Conservation (phyloP, 1,140 invertebrate species). For the Orchestia grillus region DNA sequence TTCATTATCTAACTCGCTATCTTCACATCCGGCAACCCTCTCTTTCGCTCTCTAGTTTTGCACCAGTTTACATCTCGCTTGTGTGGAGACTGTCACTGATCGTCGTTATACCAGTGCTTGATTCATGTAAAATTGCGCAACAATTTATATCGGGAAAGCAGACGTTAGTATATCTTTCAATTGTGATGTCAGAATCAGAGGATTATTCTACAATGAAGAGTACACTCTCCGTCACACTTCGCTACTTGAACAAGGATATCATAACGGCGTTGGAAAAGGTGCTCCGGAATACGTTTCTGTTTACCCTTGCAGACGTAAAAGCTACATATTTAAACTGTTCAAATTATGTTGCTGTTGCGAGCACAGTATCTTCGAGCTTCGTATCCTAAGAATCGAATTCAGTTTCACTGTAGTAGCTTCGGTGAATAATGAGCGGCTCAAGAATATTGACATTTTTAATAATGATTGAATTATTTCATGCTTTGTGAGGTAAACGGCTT, state of each 20-base stretch:
- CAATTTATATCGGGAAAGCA: neutral
- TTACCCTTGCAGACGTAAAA: neutral
- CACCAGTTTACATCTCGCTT: neutral
- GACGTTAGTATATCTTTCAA: neutral
- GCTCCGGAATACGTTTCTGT: neutral
- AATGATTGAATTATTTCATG: too few species aligned
- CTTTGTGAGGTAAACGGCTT: too few species aligned
- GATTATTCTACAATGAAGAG: neutral
- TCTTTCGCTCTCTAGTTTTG: neutral
- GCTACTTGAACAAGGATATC: slow-evolving; percentile 19
- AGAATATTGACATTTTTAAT: too few species aligned
- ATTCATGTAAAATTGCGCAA: neutral
- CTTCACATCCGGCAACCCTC: neutral
- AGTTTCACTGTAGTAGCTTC: too few species aligned
- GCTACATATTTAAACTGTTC: too few species aligned
- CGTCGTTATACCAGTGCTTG: neutral
- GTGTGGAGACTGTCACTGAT: neutral
- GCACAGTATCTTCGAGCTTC: too few species aligned
- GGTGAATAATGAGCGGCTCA: too few species aligned
- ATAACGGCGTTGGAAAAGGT: slow-evolving; percentile 27
- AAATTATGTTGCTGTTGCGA: too few species aligned
- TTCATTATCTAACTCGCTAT: neutral
- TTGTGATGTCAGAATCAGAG: neutral
- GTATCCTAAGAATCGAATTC: too few species aligned
- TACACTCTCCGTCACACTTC: slow-evolving; percentile 29